Base-by-base conservation (phyloP, 2,113 vertebrate genomes). In the Calypte anna region DNA sequence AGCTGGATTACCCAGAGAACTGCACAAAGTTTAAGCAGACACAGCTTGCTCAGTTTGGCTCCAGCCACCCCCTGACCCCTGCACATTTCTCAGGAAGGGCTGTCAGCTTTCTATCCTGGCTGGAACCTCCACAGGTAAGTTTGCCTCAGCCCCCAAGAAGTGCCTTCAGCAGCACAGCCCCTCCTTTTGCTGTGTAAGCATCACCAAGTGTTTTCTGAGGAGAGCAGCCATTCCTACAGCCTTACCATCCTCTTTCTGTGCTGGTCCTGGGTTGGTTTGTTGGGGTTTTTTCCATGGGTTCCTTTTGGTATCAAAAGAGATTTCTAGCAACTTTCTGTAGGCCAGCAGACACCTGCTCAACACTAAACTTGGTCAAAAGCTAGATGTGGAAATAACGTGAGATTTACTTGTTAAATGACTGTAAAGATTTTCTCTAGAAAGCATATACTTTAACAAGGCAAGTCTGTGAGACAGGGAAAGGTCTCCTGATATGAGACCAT, bases 111-210 rank as follows among this genome's bases (percentile, higher is more conserved):
- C 40, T 24, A n/a, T 68, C 74, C 72, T 38, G 17, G 43, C 67
- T 62, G 48, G 28, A 85, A 58, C 19, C 19, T 59, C 36, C 14
- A 7, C 85, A n/a, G 1, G 12, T 51, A 12, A 43, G 70, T 88
- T 69, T 76, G 59, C 63, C 53, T 53, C 48, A 8, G 46, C 62
- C 57, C 33, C 46, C 66, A 51, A 11, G 25, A 86, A 93, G 86
- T 87, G 93, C 94, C 94, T 95, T 91, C 70, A 84, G 89, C 80
- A 90, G 88, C 80, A n/a, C 90, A 83, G 55, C 82, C 48, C 51
- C 74, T 55, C 50, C 51, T 25, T 1, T 11, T 53, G 23, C 14
- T 76, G 61, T 57, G 62, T 21, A 48, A 48, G 6, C 24, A 4
- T 2, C 21, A 16, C 44, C 1, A 2, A 38, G 50, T 2, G 33